phyloP scores from a whole-genome alignment of 1,140 invertebrate genomes.

The Zaprionus africanus region DNA sequence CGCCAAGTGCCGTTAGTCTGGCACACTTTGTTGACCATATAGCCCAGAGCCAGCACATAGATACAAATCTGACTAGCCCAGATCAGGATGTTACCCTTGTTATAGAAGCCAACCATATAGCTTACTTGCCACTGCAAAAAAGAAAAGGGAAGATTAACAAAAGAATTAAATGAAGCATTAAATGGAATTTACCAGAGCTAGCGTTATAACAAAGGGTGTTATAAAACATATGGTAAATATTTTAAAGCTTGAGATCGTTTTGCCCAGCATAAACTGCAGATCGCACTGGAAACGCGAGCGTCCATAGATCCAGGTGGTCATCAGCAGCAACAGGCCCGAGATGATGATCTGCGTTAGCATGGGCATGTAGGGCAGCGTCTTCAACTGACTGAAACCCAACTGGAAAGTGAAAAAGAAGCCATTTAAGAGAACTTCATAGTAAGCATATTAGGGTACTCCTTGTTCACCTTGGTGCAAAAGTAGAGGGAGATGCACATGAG shows the following conservation, averaged over 20 bases:
- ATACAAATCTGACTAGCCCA: slow-evolving; percentile 66
- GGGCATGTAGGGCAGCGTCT: slow-evolving; percentile 87
- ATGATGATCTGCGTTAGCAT: slow-evolving; percentile 90
- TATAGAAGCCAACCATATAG: slow-evolving; percentile 41
- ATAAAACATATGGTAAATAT: slow-evolving; percentile 73
- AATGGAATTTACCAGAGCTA: slow-evolving; percentile 53
- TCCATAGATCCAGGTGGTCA: slow-evolving; percentile 91
- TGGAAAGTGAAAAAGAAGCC: slow-evolving; percentile 9
- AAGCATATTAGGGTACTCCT: neutral
- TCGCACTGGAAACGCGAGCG: slow-evolving; percentile 89
- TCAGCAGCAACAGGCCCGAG: slow-evolving; percentile 89
- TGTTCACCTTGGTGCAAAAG: slow-evolving; percentile 74
- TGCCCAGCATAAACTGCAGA: slow-evolving; percentile 92
- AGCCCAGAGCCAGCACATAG: slow-evolving; percentile 55
- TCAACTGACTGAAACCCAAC: slow-evolving; percentile 69
- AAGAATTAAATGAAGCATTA: neutral
- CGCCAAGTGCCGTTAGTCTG: slow-evolving; percentile 64
- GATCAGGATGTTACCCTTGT: slow-evolving; percentile 41
- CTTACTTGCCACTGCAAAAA: slow-evolving; percentile 49
- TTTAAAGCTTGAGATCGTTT: slow-evolving; percentile 86
- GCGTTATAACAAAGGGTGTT: slow-evolving; percentile 66
- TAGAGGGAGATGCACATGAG: slow-evolving; percentile 63
- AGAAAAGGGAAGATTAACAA: neutral
- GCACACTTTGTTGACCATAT: slow-evolving; percentile 70
- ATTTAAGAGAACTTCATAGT: neutral